These are phyloP conservation scores for Sebastes diaconus DNA, from an alignment of 2,797 vertebrate genomes.

Conservation along the genomic window DNA sequence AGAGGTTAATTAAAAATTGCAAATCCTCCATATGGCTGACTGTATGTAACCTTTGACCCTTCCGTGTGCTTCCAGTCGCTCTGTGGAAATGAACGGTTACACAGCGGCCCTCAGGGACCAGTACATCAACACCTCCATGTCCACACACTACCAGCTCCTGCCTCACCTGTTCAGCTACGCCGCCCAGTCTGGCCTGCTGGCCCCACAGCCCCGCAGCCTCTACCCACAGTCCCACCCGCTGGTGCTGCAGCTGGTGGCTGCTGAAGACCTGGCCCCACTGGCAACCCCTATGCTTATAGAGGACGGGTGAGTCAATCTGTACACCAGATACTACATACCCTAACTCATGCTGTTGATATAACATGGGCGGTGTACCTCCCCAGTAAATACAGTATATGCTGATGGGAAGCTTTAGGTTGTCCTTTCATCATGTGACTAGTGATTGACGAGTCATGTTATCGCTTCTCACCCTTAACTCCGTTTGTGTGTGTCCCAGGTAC, in stretches of 20 bases:
- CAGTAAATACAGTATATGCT: not conserved
- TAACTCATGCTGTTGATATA: not conserved
- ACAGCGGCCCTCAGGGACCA: slow-evolving; percentile 94
- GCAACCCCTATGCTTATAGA: slow-evolving; percentile 97
- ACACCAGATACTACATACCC: no score
- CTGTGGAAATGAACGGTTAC: slow-evolving; percentile 94
- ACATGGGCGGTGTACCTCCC: not conserved
- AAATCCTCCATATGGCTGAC: not conserved
- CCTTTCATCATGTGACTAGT: not conserved
- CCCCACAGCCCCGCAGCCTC: slow-evolving; percentile 88
- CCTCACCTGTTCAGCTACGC: slow-evolving; percentile 96
- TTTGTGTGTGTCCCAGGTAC: slow-evolving; percentile 82
- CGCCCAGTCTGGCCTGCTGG: slow-evolving; percentile 89
- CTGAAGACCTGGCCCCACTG: slow-evolving; percentile 93
- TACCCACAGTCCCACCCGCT: slow-evolving; percentile 94
- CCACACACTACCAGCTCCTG: slow-evolving; percentile 94
- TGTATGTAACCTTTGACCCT: slow-evolving; percentile 19
- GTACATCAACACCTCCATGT: slow-evolving; percentile 92
- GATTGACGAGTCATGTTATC: no score
- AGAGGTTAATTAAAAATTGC: no score
- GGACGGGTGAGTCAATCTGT: slow-evolving; percentile 88
- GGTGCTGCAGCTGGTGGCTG: slow-evolving; percentile 93
- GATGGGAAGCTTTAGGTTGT: not conserved
- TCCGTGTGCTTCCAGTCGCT: slow-evolving; percentile 83
- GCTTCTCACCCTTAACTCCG: not conserved